Evolutionary conservation across 2,888 invertebrate species (phyloP).

Genomic region (Apotomis betuletana): DNA sequence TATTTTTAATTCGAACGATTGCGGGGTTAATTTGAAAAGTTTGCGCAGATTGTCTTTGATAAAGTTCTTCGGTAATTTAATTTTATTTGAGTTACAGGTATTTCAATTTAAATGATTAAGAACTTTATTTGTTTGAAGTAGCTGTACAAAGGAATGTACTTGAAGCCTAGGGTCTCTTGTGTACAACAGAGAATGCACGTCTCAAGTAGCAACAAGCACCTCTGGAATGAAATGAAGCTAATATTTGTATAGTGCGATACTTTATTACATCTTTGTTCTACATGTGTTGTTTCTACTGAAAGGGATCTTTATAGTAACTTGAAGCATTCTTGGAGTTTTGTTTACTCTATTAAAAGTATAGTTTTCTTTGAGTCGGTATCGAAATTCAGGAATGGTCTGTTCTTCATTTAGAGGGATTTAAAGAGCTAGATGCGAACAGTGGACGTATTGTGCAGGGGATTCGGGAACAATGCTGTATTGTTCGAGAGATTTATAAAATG

Average conservation of each 20-base stretch:
- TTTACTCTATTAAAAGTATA: slow-evolving; percentile 69
- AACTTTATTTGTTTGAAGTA: background rate
- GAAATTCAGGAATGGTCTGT: slow-evolving; percentile 69
- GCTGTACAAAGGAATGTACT: slow-evolving; percentile 11
- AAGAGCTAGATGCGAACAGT: slow-evolving; percentile 65
- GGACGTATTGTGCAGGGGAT: slow-evolving; percentile 62
- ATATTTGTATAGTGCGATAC: slow-evolving; percentile 35
- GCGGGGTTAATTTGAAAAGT: slow-evolving; percentile 31
- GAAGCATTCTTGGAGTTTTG: slow-evolving; percentile 58
- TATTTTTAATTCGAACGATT: slow-evolving; percentile 30
- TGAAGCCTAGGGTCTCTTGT: slow-evolving; percentile 15
- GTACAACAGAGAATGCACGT: slow-evolving; percentile 28
- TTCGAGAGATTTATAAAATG: slow-evolving; percentile 56
- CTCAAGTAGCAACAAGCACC: slow-evolving; percentile 30
- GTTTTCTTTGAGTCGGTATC: slow-evolving; percentile 59
- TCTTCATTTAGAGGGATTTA: slow-evolving; percentile 71
- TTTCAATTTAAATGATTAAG: background rate
- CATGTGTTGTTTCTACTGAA: slow-evolving; percentile 41
- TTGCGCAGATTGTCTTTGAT: slow-evolving; percentile 13
- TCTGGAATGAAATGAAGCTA: slow-evolving; percentile 34
- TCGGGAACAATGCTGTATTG: slow-evolving; percentile 73
- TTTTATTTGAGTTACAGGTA: slow-evolving; percentile 28
- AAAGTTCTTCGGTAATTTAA: slow-evolving; percentile 18
- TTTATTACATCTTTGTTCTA: slow-evolving; percentile 41
- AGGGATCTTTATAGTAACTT: slow-evolving; percentile 40